Conservation (phyloP, 2,797 vertebrate genomes). For the Platalea minor region DNA sequence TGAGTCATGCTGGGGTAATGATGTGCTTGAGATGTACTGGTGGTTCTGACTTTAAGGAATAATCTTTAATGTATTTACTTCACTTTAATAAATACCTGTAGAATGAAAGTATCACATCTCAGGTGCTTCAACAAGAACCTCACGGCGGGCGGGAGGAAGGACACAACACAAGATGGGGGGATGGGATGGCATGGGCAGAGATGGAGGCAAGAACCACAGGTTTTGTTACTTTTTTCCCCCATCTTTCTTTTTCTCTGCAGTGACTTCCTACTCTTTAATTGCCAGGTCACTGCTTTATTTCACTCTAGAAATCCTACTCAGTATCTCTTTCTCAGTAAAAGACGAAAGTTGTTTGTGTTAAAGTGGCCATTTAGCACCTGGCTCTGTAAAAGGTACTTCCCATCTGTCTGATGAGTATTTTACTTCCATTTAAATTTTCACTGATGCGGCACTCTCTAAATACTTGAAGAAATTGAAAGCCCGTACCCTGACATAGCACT, state of each 20-base stretch:
- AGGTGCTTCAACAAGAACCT: neutral
- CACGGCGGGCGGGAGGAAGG: accelerated
- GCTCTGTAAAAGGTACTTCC: neutral
- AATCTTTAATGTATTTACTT: neutral
- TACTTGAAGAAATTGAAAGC: neutral
- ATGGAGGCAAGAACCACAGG: neutral
- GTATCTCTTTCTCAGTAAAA: neutral
- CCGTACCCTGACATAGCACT: neutral
- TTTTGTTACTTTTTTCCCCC: neutral
- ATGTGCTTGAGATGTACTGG: neutral
- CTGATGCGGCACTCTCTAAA: neutral
- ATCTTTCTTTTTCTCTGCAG: neutral
- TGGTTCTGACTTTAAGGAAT: neutral
- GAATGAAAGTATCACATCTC: neutral
- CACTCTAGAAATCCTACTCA: neutral
- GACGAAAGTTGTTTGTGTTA: neutral
- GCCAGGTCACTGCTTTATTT: neutral
- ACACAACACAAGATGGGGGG: too few species aligned
- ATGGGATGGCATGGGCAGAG: accelerated
- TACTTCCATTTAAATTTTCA: neutral
- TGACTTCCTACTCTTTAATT: neutral
- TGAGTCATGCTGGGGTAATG: neutral
- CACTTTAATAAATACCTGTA: neutral
- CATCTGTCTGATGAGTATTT: neutral
- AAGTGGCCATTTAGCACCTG: neutral